These are phyloP conservation scores for Scaptomyza tumidula DNA, from an alignment of 2,888 invertebrate genomes.

Conservation along the genomic window DNA sequence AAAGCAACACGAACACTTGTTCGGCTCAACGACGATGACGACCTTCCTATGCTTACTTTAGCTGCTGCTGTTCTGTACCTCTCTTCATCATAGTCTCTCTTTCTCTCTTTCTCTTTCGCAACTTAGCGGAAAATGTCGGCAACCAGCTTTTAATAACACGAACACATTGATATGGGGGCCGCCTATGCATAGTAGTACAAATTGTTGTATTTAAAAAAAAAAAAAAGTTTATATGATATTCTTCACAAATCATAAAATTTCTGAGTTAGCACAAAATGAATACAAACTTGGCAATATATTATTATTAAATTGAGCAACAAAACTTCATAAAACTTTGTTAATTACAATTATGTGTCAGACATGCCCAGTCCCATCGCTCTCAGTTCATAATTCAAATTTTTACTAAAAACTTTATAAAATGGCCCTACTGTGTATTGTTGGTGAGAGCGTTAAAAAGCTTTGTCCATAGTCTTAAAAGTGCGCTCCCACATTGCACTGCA, in stretches of 20 bases:
- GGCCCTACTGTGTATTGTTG: constrained; percentile 15
- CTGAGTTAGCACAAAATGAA: no score
- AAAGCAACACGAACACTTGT: constrained; percentile 57
- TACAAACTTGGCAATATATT: no score
- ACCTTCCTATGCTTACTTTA: constrained; percentile 61
- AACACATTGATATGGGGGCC: constrained; percentile 37
- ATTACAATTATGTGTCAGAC: no score
- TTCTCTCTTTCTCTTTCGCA: constrained; percentile 22
- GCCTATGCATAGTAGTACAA: constrained; percentile 30
- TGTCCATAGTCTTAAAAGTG: constrained; percentile 32
- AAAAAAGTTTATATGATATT: background rate
- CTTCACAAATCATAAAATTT: no score
- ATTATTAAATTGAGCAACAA: no score
- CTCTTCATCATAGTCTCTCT: background rate
- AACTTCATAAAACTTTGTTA: no score
- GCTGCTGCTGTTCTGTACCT: constrained; percentile 1
- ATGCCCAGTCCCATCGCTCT: no score
- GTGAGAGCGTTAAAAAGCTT: constrained; percentile 30
- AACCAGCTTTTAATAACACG: constrained; percentile 72
- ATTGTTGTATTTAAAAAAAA: background rate
- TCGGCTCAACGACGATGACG: constrained; percentile 68
- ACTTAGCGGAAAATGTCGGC: constrained; percentile 78
- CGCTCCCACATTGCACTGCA: constrained; percentile 47
- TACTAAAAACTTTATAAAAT: background rate
- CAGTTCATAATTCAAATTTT: background rate